These are phyloP conservation scores for Cossypha heuglini DNA, from an alignment of 2,797 vertebrate species.

Conservation along the genomic window DNA sequence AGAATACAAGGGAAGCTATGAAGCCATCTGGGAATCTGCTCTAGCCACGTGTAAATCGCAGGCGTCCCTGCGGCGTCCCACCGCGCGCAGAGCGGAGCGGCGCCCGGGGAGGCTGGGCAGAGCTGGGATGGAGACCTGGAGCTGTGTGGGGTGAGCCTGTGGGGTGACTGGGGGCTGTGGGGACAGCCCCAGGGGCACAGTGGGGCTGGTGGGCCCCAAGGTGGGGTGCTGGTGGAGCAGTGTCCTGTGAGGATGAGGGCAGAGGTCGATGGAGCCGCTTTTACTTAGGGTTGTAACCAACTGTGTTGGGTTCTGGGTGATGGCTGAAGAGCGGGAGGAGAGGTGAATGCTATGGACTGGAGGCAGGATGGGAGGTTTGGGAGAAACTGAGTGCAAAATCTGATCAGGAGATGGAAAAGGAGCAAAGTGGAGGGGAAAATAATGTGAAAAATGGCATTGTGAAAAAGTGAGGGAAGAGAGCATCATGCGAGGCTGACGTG, in stretches of 20 bases:
- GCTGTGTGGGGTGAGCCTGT: neutral
- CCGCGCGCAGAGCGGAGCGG: neutral
- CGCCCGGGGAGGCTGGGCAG: neutral
- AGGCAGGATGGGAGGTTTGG: neutral
- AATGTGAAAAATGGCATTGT: neutral
- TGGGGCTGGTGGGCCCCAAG: rapidly evolving
- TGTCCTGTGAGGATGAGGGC: rapidly evolving
- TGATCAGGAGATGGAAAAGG: neutral
- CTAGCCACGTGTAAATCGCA: neutral
- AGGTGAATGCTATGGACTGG: neutral
- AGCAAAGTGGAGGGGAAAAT: neutral
- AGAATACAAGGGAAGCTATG: conserved; percentile 57
- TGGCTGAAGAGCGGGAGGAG: neutral
- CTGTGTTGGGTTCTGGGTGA: rapidly evolving
- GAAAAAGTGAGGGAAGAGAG: neutral
- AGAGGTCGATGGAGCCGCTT: neutral
- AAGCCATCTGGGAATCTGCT: conserved; percentile 66
- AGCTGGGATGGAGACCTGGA: neutral
- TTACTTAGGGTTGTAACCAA: neutral
- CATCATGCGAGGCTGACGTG: neutral
- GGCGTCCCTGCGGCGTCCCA: neutral
- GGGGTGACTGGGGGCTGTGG: rapidly evolving
- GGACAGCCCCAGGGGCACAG: neutral
- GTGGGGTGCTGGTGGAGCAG: neutral
- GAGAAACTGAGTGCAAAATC: neutral